Base-by-base conservation (phyloP, 1,140 invertebrate genomes). In the Ceratina japonica region DNA sequence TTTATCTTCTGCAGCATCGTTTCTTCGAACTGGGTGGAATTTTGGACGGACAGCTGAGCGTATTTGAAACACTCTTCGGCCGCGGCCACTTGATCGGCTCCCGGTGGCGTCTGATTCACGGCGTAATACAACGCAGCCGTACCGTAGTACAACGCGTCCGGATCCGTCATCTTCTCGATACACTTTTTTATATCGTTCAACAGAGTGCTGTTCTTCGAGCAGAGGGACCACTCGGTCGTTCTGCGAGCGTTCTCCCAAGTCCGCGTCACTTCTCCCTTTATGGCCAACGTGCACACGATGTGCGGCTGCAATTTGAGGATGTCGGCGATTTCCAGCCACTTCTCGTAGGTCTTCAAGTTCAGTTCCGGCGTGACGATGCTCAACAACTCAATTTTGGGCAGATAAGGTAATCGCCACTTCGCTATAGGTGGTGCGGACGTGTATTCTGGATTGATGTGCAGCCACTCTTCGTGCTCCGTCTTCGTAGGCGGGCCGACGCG, bases 81-180 rank as follows among this genome's bases (percentile, higher is more conserved):
- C 31, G 92, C 91, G 44, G 87, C 87, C 2, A 92, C 91, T 89
- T 91, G 89, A 82, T 93, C 92, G 24, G 91, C 90, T 66, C 92
- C 91, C 83, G 88, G 89, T 4, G 91, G 91, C 13, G 89, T 89
- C 71, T 89, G 89, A 86, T 91, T 92, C n/a, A 93, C 89, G 13
- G 92, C 87, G 69, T 89, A 89, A 72, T 92, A 93, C 37, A 93
- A 81, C 24, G 90, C 90, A 20, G 90, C 91, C 18, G 89, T 90
- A 22, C 84, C 87, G 68, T 90, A 89, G 75, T 89, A 87, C 5
- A 88, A 81, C 51, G 87, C 85, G 22, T 89, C 87, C 20, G 87
- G 72, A n/a, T 87, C 89, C 3, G 69, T 72, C 76, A 93, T 92
- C 27, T 68, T 81, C 75, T 84, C 73, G 44, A 93, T 89, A 69